phyloP scores from a whole-genome alignment of 1,140 invertebrate genomes.

The Acromyrmex charruanus region DNA sequence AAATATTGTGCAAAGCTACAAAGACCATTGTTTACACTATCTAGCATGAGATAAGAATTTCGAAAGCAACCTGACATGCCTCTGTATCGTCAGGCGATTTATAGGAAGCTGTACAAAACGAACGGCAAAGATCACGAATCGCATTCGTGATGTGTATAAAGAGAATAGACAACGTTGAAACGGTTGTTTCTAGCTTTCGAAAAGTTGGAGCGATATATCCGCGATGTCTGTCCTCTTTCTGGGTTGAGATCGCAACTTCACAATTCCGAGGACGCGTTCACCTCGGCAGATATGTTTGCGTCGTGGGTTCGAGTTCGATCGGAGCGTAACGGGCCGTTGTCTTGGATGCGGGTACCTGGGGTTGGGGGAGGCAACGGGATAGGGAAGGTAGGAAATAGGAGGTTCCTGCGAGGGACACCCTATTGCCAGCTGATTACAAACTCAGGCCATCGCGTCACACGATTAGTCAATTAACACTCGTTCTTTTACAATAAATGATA shows the following conservation, averaged over 20 bases:
- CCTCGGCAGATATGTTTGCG: constrained; percentile 84
- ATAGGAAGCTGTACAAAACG: not conserved
- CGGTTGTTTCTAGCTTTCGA: constrained; percentile 27
- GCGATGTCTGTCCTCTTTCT: constrained; percentile 51
- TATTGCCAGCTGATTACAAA: constrained; percentile 81
- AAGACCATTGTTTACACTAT: not conserved
- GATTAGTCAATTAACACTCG: constrained; percentile 56
- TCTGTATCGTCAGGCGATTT: not conserved
- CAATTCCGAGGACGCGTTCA: constrained; percentile 80
- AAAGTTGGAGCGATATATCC: constrained; percentile 43
- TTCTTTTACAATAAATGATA: constrained; percentile 7
- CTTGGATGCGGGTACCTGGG: constrained; percentile 85
- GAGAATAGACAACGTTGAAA: not conserved
- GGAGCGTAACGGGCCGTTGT: constrained; percentile 86
- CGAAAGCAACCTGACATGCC: not conserved
- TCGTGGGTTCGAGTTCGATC: constrained; percentile 84
- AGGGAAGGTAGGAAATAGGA: constrained; percentile 77
- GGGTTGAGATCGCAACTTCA: constrained; percentile 68
- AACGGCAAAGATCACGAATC: not conserved
- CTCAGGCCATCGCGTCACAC: constrained; percentile 21
- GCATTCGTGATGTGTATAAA: not conserved
- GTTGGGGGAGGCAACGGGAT: constrained; percentile 71
- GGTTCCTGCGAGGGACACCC: constrained; percentile 79
- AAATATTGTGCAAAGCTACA: not conserved
- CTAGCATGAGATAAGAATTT: not conserved